These are phyloP conservation scores for Carterocephalus palaemon DNA, from an alignment of 2,888 invertebrate genomes.

Conservation along the genomic window DNA sequence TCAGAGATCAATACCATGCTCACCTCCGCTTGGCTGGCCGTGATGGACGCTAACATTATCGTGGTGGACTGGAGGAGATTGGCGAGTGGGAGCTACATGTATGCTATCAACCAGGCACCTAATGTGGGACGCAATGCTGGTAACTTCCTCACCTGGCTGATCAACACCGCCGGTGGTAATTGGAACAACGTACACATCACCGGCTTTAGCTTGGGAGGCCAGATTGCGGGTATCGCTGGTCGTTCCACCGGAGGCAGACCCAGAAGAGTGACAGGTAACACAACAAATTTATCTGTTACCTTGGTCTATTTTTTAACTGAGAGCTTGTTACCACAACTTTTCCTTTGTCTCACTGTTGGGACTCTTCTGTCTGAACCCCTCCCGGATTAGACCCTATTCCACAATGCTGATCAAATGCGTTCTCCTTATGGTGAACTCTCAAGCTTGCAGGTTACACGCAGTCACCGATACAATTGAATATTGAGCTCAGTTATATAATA, in stretches of 20 bases:
- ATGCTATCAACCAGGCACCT: slow-evolving; percentile 39
- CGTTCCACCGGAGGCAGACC: slow-evolving; percentile 33
- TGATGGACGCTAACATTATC: slow-evolving; percentile 40
- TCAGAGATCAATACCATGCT: slow-evolving; percentile 45
- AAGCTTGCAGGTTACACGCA: no score
- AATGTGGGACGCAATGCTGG: slow-evolving; percentile 47
- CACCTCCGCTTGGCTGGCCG: slow-evolving; percentile 49
- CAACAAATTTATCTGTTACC: no score
- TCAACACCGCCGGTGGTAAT: slow-evolving; percentile 47
- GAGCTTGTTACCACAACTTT: no score
- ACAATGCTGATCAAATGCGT: no score
- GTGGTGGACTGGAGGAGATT: slow-evolving; percentile 36
- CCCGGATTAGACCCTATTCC: no score
- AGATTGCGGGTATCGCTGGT: slow-evolving; percentile 46
- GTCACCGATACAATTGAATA: no score
- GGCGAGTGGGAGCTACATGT: slow-evolving; percentile 27
- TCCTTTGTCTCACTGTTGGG: no score
- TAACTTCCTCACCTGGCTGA: slow-evolving; percentile 52
- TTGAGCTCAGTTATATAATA: no score
- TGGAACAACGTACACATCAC: slow-evolving; percentile 56
- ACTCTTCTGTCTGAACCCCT: no score
- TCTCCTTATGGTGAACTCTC: no score
- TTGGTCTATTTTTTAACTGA: no score
- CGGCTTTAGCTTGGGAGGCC: slow-evolving; percentile 60
- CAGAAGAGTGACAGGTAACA: slow-evolving; percentile 37